phyloP scores from a whole-genome alignment of 2,888 invertebrate genomes.

The Bhutanitis thaidina region DNA sequence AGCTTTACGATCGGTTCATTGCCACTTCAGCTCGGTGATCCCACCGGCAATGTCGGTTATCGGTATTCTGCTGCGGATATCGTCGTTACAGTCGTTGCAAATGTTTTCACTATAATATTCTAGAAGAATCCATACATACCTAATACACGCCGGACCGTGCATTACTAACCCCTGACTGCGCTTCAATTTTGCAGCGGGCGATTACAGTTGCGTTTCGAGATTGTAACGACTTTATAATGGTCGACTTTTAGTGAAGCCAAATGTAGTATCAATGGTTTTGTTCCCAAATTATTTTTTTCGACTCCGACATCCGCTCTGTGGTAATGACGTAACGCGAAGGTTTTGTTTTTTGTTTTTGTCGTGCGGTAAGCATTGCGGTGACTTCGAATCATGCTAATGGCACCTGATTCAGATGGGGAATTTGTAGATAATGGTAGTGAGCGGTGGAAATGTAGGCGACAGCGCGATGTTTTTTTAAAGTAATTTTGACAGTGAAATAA shows the following conservation, averaged over 20 bases:
- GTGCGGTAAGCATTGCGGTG: constrained; percentile 13
- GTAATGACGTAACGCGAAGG: not conserved
- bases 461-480: not conserved
- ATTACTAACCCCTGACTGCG: not conserved
- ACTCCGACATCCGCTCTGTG: constrained; percentile 15
- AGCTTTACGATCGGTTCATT: too few species aligned
- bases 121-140: too few species aligned
- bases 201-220: constrained; percentile 11
- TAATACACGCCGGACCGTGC: too few species aligned
- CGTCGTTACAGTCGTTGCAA: too few species aligned
- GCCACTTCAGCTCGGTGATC: too few species aligned
- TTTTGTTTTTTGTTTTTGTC: constrained; percentile 1
- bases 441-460: not conserved
- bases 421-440: not conserved
- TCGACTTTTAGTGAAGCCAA: not conserved
- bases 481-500: too few species aligned
- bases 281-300: constrained; percentile 10
- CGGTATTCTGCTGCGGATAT: too few species aligned
- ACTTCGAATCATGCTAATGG: constrained; percentile 16
- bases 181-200: constrained; percentile 9
- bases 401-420: constrained; percentile 8
- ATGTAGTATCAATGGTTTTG: constrained; percentile 15
- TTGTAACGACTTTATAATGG: constrained; percentile 18
- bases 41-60: too few species aligned
- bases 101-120: too few species aligned